phyloP scores from a whole-genome alignment of 2,113 vertebrate genomes.

The Lamprotornis superbus region DNA sequence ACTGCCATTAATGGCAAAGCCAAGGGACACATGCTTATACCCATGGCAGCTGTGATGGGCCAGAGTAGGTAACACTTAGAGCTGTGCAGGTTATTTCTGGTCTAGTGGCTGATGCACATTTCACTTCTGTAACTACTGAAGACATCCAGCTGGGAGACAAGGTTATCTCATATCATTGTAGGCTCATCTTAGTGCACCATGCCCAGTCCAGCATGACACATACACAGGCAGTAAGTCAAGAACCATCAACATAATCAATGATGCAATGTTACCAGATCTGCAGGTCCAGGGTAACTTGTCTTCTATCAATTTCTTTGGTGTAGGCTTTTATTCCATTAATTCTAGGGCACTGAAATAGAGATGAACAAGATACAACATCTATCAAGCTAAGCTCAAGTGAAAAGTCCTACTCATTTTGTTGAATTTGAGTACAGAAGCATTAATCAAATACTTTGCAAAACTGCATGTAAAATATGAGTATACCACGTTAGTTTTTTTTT shows the following conservation, averaged over 20 bases:
- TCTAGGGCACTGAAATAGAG: conserved; percentile 81
- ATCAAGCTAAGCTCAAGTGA: not conserved
- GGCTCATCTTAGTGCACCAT: not conserved
- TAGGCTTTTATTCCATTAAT: conserved; percentile 87
- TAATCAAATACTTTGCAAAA: not conserved
- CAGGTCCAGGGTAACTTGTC: conserved; percentile 88
- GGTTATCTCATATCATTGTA: not conserved
- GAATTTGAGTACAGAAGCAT: not conserved
- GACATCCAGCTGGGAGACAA: not conserved
- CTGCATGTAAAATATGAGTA: not conserved
- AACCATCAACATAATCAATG: not conserved
- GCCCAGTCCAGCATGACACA: not conserved
- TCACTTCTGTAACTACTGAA: not conserved
- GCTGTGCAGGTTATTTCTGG: not conserved
- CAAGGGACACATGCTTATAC: not conserved
- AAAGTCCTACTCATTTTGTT: not conserved
- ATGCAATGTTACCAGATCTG: conserved; percentile 80
- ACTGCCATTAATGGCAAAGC: not conserved
- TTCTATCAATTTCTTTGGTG: conserved; percentile 82
- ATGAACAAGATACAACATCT: not conserved
- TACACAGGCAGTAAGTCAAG: not conserved
- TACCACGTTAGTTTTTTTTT: not conserved
- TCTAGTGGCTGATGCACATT: not conserved
- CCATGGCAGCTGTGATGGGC: not conserved
- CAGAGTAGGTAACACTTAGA: not conserved